Base-by-base conservation (phyloP, 2,797 vertebrate genomes). In the Oreochromis mossambicus region DNA sequence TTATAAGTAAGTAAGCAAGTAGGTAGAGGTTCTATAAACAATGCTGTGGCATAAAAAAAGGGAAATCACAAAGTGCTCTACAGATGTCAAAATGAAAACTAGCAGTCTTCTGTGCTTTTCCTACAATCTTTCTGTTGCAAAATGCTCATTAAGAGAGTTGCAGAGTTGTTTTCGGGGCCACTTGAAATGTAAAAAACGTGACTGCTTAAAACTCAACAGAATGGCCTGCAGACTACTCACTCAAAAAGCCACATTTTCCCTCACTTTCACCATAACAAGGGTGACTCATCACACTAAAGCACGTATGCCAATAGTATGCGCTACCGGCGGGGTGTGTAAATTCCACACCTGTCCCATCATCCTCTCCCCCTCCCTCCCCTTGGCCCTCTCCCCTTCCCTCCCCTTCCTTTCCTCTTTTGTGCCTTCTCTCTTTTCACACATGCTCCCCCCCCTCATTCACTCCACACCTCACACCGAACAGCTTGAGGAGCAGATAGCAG, bases 281-380 rank as follows among this genome's bases (percentile, higher is more conserved):
- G 87, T 92, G 94, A 94, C 85, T 93, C 93, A 94, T 92, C 86
- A 79, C 50, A 34, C 75, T 41, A 77, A 81, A 75, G 89, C 83
- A 91, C 89, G 88, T 83, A 89, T 91, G 83, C 85, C 89, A 86
- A 84, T 43, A 76, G 86, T 87, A 84, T 24, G 32, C 50, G 5
- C 86, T 84, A 91, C 91, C 92, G 87, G 90, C 87, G 81, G 89
- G 84, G 91, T 90, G 91, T 91, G 93, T 93, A 94, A 94, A 95
- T 95, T 95, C 94, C 92, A 95, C 94, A 95, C 95, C 95, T 95
- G 94, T 95, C 95, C 91, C 89, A 92, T 93, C 91, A 90, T 92
- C 90, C 89, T 77, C 86, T 79, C 70, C 83, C 66, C 14, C 68
- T 58, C 79, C 50, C 56, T 21, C 41, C n/a, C 41, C 54, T 36